Percentiles rank a stretch among this genome's conserved stretches.
Evolutionary conservation across 2,888 invertebrate species (phyloP).

Genomic region (Drosophila lutescens): DNA sequence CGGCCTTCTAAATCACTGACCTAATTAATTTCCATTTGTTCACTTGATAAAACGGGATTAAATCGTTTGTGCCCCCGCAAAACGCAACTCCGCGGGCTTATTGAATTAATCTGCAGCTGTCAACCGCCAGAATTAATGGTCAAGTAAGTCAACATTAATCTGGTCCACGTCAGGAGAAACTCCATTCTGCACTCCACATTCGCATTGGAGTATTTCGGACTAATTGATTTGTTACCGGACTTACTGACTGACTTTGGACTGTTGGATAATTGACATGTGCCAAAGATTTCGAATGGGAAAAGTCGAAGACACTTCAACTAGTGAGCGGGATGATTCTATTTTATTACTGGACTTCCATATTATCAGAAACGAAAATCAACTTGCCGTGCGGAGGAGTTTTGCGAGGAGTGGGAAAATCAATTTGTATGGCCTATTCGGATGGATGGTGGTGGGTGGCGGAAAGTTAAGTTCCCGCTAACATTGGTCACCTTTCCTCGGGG

Average conservation of each 20-base stretch:
- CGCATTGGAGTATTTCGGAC: neutral
- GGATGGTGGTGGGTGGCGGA: constrained; percentile 5
- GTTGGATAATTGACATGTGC: constrained; percentile 66
- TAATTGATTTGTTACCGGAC: constrained; percentile 59
- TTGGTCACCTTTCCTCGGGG: constrained; percentile 48
- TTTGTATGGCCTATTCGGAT: constrained; percentile 51
- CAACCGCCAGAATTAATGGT: constrained; percentile 13
- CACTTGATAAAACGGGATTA: neutral
- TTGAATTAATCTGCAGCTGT: constrained; percentile 25
- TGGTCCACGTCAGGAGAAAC: constrained; percentile 7
- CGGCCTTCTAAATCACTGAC: too few species aligned
- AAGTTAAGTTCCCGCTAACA: constrained; percentile 38
- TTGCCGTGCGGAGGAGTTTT: constrained; percentile 48
- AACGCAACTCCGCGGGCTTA: constrained; percentile 2
- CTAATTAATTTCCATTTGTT: neutral
- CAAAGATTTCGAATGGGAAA: constrained; percentile 20
- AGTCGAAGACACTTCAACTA: constrained; percentile 36
- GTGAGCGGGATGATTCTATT: constrained; percentile 57
- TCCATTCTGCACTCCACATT: constrained; percentile 5
- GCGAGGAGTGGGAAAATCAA: constrained; percentile 70
- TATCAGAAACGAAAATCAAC: constrained; percentile 58
- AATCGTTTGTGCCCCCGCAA: constrained; percentile 1
- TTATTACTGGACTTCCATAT: constrained; percentile 43
- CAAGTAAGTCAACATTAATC: constrained; percentile 15
- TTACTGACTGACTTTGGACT: constrained; percentile 31